Evolutionary conservation across 2,113 vertebrate genomes (phyloP), one percentile per base, ranked within the genome.

Genomic region (Trichomycterus rosablanca): DNA sequence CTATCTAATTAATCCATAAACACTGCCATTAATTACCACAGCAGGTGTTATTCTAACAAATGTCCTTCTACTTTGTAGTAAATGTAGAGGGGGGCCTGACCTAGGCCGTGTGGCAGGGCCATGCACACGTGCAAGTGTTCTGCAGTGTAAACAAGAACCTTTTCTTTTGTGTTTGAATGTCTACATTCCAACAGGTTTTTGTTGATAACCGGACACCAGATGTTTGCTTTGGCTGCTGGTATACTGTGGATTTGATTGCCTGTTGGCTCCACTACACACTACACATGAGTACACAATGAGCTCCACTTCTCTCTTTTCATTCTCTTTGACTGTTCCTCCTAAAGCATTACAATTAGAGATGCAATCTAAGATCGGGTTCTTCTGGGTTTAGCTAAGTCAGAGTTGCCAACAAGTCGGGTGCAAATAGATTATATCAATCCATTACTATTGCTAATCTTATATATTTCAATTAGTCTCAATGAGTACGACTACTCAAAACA

Each of bases 201-300:
- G 73, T 77, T 81, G 83, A 73, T 32, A 72, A 59, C 64, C 28
- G 61, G 81, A 86, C 68, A 83, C 77, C 77, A 86, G 81, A 83
- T 80, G 73, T 89, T 92, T 88, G 79, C 77, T 85, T 86, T 88
- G 84, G 85, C 87, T 73, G 65, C 68, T 71, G 78, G 79, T 59
- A 59, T 80, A 87, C 83, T 66, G 81, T 81, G 85, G 86, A 74
- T 62, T 50, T 71, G 15, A 70, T 74, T 81, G 83, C 74, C 78
- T 59, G 3, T 43, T 68, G 79, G 74, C 59, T 1, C 2, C 73
- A 66, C 48, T 35, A 66, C 54, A 74, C 82, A 79, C 71, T 52
- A 74, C 82, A 79, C 71, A 76, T 73, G 82, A 80, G 84, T 61
- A 70, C 70, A 75, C 72, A 50, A 60, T 18, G 35, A 77, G 70